Percentiles rank a stretch among this genome's conserved stretches.
phyloP scores from a whole-genome alignment of 2,888 invertebrate genomes.

The Dromius quadrimaculatus region DNA sequence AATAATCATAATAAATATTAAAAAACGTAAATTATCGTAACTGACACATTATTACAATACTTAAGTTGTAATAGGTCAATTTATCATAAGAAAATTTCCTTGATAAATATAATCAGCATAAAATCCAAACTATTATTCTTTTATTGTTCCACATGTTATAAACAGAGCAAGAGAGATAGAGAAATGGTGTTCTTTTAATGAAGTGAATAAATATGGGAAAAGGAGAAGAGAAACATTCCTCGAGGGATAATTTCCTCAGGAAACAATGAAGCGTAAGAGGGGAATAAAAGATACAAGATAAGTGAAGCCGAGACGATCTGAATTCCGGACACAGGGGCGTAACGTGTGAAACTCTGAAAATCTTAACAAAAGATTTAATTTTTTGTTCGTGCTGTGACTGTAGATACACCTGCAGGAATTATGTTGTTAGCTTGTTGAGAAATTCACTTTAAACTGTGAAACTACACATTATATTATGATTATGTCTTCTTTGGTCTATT shows the following conservation, averaged over 20 bases:
- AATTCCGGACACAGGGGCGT: not conserved
- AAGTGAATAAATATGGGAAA: slow-evolving; percentile 30
- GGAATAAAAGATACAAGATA: slow-evolving; percentile 40
- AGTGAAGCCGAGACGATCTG: not conserved
- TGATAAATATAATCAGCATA: not conserved
- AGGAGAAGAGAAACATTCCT: slow-evolving; percentile 2
- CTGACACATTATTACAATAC: not conserved
- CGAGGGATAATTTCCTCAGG: slow-evolving; percentile 37
- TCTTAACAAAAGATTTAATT: not conserved
- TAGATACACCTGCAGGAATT: not conserved
- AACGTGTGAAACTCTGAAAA: slow-evolving; percentile 6
- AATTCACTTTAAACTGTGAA: no score
- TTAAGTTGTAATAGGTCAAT: not conserved
- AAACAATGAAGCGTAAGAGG: slow-evolving; percentile 43
- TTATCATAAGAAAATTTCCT: not conserved
- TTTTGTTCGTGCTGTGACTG: not conserved
- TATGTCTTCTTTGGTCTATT: no score
- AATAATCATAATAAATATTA: no score
- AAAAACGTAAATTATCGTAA: no score
- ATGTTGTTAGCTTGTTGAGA: no score
- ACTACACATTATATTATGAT: no score
- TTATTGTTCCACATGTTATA: no score
- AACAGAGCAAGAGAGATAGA: not conserved
- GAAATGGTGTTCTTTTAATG: not conserved
- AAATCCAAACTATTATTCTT: not conserved